Base-by-base conservation (phyloP, 2,888 invertebrate species). In the Drosophila subquinaria region DNA sequence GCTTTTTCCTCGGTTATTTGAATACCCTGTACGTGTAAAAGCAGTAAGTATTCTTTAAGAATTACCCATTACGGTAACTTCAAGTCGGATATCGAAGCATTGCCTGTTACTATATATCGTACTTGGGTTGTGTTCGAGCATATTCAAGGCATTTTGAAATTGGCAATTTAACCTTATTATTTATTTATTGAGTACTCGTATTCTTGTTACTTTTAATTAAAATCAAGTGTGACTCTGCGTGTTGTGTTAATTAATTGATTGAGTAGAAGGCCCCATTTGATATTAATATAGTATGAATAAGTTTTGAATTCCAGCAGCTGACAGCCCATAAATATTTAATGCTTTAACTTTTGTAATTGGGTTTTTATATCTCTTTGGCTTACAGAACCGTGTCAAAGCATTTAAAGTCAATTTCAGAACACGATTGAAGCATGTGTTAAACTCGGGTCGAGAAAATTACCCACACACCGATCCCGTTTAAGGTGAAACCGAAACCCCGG, bases 131-230 rank as follows among this genome's bases (percentile, higher is more conserved):
- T 42, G 42, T 30, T 55, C 40, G 55, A 42, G 17, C 43, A 23
- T 15, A 36, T 62, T 77, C 63, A 73, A 77, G 78, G 78, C 67
- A 62, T 65, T 73, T 62, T 61, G 27, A 62, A 81, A 82, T 72
- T 69, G 64, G 62, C 75, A 70, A 72, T 76, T 76, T 68, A 81
- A 82, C 83, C 83, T 83, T 85, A 80, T 78, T 86, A 65, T 70
- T 20, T 20, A 56, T 56, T 56, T 70, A 65, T 57, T 13, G 17
- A 40, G 13, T 59, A 40, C 48, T 48, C n/a, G 40, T 59, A 53
- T 65, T 61, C 61, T 73, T 63, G 23, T 63, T 63, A 40, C 15
- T 66, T 47, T 50, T 77, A 70, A 53, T 64, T 45, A 71, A 57
- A 57, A 70, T 66, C 45, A 51, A 69, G 55, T 57, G 69, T 55